Base-by-base conservation (phyloP, 2,888 invertebrate species). In the Ophioninae sp. region DNA sequence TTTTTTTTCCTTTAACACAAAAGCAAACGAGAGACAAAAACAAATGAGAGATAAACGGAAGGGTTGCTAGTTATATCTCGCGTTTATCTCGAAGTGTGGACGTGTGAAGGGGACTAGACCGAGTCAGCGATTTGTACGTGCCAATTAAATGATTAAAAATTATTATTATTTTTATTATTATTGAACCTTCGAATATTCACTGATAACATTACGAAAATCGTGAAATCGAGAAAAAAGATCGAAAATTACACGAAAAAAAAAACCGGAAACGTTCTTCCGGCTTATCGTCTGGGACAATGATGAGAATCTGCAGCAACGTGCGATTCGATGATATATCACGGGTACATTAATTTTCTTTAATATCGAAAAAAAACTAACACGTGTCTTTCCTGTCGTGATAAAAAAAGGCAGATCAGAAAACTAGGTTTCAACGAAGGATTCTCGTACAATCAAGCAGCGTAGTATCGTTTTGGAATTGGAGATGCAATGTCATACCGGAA, bases 1-100 rank as follows among this genome's bases (percentile, higher is more conserved):
- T 85, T 82, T 83, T 64, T 84, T 41, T 41, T 50, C 13, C 65
- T 86, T 84, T 84, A 68, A 80, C 78, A 79, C 83, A 56, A 57
- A 67, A 39, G 7, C 23, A 70, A 23, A 21, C 65, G 20, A 72
- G 23, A 6, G n/a, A n/a, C n/a, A n/a, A n/a, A n/a, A n/a, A n/a
- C n/a, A n/a, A n/a, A n/a, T n/a, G n/a, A n/a, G n/a, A 65, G 10
- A 8, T 67, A 59, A 80, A 44, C 13, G 69, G 21, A 70, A 57
- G 67, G n/a, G 7, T 62, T 20, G 6, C 5, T n/a, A 68, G 64
- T 74, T 83, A 65, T 70, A 82, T 80, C 75, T 80, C 30, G 68
- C 20, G 67, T 65, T 82, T 13, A 44, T 23, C 41, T 64, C 61
- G 50, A 75, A 70, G 37, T 64, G 50, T 61, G 23, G 65, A 61